These are phyloP conservation scores for Riparia riparia DNA, from an alignment of 2,113 vertebrate species.

Conservation along the genomic window DNA sequence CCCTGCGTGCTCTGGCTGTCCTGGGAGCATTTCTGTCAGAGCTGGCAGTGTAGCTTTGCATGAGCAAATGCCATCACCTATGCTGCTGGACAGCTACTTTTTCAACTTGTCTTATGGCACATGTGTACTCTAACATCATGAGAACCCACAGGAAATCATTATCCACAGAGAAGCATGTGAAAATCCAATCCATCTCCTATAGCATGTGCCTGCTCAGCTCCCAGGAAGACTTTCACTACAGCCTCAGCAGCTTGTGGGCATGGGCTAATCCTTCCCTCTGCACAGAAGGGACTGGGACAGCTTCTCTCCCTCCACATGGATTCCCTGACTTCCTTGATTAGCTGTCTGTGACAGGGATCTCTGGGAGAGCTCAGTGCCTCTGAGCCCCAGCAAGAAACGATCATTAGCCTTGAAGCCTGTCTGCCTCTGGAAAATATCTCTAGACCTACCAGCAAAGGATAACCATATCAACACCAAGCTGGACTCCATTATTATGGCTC, in stretches of 20 bases:
- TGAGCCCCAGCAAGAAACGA: not conserved
- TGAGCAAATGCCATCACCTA: not conserved
- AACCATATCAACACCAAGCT: not conserved
- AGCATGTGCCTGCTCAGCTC: not conserved
- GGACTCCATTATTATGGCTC: not conserved
- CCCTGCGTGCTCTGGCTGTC: not conserved
- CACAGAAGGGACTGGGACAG: not conserved
- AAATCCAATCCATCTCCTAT: not conserved
- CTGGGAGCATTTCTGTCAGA: not conserved
- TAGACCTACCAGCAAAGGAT: not conserved
- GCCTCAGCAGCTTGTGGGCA: not conserved
- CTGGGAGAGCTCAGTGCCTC: not conserved
- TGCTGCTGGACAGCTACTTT: not conserved
- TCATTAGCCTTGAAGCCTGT: not conserved
- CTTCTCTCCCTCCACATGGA: accelerated
- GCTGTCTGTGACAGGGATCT: not conserved
- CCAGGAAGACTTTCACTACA: not conserved
- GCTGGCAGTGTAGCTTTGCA: not conserved
- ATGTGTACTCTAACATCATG: not conserved
- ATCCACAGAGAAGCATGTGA: not conserved
- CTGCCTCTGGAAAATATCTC: not conserved
- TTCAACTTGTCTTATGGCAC: not conserved
- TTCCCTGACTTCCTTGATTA: not conserved
- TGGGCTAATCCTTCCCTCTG: not conserved
- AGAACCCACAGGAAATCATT: not conserved